Conservation (phyloP, 2,113 vertebrate species). For the Chaenogobius annularis region DNA sequence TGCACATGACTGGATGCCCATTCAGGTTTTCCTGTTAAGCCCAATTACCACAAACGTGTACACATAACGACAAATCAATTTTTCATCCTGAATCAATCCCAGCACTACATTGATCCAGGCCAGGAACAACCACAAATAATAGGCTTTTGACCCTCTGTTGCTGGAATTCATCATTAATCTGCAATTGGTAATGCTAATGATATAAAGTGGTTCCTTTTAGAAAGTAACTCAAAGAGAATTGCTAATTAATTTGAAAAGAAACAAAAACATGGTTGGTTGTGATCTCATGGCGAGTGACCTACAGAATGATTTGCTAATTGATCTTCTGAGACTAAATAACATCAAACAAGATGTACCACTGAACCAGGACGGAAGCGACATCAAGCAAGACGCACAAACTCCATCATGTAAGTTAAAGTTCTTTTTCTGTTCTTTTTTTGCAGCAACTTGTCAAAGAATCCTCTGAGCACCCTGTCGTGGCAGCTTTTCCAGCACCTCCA, state of each 20-base stretch:
- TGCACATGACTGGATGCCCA: neutral
- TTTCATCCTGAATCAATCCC: too few relatives aligned
- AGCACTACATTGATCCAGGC: too few relatives aligned
- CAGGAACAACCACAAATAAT: too few relatives aligned
- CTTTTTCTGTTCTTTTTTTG: conserved; percentile 40
- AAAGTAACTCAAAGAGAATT: neutral
- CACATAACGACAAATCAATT: too few relatives aligned
- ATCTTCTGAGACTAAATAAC: conserved; percentile 16
- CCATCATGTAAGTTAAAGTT: conserved; percentile 23
- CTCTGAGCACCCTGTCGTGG: conserved; percentile 93
- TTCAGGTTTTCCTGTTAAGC: too few relatives aligned
- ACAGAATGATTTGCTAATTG: conserved; percentile 8
- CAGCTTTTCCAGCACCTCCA: conserved; percentile 96
- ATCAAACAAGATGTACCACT: conserved; percentile 13
- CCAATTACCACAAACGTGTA: too few relatives aligned
- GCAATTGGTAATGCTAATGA: neutral
- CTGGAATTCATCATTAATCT: neutral
- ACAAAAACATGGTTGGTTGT: neutral
- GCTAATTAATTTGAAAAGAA: conserved; percentile 11
- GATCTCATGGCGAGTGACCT: conserved; percentile 1
- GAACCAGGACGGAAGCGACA: conserved; percentile 7
- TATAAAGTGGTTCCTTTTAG: neutral
- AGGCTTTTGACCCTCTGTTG: neutral
- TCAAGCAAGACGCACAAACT: conserved; percentile 14
- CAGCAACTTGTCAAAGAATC: conserved; percentile 97